phyloP scores from a whole-genome alignment of 2,113 vertebrate species.

The Gymnorhina tibicen region DNA sequence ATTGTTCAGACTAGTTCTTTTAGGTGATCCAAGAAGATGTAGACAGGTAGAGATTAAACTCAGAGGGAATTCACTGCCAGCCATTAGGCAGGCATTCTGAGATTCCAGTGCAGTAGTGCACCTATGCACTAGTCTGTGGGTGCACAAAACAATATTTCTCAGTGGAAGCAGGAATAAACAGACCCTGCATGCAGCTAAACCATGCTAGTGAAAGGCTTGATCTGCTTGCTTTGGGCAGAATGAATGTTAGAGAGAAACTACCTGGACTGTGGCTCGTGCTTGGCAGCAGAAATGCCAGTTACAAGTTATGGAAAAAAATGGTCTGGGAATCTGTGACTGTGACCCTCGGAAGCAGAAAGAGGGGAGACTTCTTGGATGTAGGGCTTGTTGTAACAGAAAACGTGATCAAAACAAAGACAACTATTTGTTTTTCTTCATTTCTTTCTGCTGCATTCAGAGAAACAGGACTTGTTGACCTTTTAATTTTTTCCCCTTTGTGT shows the following conservation, averaged over 20 bases:
- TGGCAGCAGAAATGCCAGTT: not conserved
- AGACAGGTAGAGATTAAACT: not conserved
- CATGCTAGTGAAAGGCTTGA: not conserved
- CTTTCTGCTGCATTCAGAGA: not conserved
- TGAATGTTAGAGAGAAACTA: not conserved
- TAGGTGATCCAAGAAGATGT: not conserved
- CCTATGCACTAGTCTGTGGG: not conserved
- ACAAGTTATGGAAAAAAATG: not conserved
- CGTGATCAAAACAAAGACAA: not conserved
- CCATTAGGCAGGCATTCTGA: not conserved
- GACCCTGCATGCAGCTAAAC: not conserved
- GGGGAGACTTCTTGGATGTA: not conserved
- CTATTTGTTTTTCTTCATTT: not conserved
- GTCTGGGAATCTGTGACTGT: not conserved
- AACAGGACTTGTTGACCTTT: not conserved
- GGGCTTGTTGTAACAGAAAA: not conserved
- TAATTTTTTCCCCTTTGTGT: not conserved
- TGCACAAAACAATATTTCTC: not conserved
- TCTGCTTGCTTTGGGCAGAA: not conserved
- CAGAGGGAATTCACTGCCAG: not conserved
- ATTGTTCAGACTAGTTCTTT: not conserved
- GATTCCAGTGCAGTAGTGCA: not conserved
- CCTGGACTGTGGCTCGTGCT: rapidly evolving
- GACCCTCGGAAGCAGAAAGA: not conserved
- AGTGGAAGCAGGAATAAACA: not conserved